Base-by-base conservation (phyloP, 2,797 vertebrate species). In the Sebastes glaucus region DNA sequence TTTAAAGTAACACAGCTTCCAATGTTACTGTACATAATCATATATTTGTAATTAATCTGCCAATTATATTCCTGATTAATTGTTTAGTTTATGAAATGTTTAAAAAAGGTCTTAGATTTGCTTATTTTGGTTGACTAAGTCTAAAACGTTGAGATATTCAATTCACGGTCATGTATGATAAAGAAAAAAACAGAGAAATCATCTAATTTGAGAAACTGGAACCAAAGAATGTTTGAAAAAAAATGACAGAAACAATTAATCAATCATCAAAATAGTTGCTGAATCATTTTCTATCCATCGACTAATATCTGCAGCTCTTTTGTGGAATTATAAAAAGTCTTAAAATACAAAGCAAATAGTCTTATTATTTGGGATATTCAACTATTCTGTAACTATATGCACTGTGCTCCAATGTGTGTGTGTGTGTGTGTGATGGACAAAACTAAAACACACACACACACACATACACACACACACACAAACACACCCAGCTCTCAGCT, bases 371-470 rank as follows among this genome's bases (percentile, higher is more conserved):
- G 11, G 11, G 27, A 22, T 16, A 28, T 61, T 61, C 9, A n/a
- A 8, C 16, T 55, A 10, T 30, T 66, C 9, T 57, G 67, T 13
- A 9, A 60, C 9, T 4, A n/a, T 3, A 42, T 27, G 23, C 25
- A 22, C 1, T 49, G 16, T 16, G 23, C 2, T 61, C 10, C 7
- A 65, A 42, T 18, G 11, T 22, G 2, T 35, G 35, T 33, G 32
- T 32, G 30, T 23, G 4, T 49, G 4, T 52, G 11, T 75, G 18
- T 56, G 22, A 69, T 42, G 23, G 42, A 38, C 23, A 35, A 55
- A 67, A 60, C 20, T 46, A 46, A 75, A 60, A 63, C 59, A 77
- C 38, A 71, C 60, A 23, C 5, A 69, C 46, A 70, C 42, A 62
- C n/a, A n/a, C n/a, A n/a, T n/a, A n/a, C n/a, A n/a, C n/a, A n/a